phyloP scores from a whole-genome alignment of 2,113 vertebrate species.

The Hemichromis elongatus region DNA sequence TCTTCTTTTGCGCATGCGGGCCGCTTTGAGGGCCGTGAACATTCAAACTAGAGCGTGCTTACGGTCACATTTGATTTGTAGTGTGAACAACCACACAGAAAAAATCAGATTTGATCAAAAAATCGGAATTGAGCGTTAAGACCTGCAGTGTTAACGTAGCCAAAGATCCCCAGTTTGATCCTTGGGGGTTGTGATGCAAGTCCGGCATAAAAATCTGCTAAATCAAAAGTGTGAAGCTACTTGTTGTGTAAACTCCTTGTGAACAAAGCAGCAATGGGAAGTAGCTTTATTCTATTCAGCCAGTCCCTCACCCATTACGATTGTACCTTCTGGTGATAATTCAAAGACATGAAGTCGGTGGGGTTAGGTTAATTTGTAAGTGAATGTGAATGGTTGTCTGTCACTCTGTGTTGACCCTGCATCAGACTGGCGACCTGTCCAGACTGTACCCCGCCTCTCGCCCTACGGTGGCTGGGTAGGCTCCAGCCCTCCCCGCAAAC shows the following conservation, averaged over 20 bases:
- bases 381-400: not conserved
- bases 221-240: not conserved
- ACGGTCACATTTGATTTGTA: too few species aligned
- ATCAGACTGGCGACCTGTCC: not conserved
- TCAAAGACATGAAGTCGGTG: not conserved
- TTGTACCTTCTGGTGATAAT: not conserved
- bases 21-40: too few species aligned
- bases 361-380: not conserved
- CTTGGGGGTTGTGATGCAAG: fast-evolving
- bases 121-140: too few species aligned
- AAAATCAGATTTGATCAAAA: too few species aligned
- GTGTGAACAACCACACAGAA: too few species aligned
- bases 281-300: not conserved
- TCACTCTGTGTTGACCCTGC: not conserved
- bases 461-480: not conserved
- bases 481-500: not conserved
- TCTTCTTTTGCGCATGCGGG: too few species aligned
- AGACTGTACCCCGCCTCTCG: not conserved
- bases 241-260: not conserved
- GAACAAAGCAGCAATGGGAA: not conserved
- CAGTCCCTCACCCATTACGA: not conserved
- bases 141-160: too few species aligned
- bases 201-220: not conserved
- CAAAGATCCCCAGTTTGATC: fast-evolving
- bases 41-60: too few species aligned